Evolutionary conservation across 2,797 vertebrate species (phyloP).

Genomic region (Rhabdomys pumilio): DNA sequence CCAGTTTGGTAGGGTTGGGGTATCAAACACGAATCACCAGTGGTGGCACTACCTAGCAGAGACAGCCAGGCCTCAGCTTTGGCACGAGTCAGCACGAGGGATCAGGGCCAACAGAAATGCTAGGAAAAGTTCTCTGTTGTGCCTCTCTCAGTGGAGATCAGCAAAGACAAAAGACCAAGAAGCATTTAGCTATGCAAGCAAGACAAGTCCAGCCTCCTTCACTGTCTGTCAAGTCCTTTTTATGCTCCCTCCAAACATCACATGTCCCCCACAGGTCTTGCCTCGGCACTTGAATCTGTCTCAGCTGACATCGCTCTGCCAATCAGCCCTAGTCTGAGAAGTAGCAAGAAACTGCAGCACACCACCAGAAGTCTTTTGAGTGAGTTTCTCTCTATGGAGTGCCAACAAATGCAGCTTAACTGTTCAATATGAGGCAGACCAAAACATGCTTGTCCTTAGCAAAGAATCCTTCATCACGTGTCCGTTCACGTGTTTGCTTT

Average conservation of each 20-base stretch:
- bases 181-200: not conserved
- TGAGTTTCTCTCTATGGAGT: not conserved
- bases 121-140: not conserved
- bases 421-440: not conserved
- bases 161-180: not conserved
- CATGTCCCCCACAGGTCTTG: not conserved
- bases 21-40: not conserved
- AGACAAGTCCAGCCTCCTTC: not conserved
- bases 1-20: not conserved
- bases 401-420: not conserved
- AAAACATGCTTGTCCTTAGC: not conserved
- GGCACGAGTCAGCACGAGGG: not conserved
- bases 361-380: not conserved
- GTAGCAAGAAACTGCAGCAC: not conserved
- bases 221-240: not conserved
- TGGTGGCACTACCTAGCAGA: not conserved
- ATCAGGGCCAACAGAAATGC: not conserved
- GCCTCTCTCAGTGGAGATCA: not conserved
- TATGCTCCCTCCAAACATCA: not conserved
- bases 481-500: not conserved
- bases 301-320: not conserved
- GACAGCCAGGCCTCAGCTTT: too few species aligned
- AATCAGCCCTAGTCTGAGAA: not conserved
- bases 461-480: not conserved
- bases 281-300: not conserved